Evolutionary conservation across 2,113 vertebrate species (phyloP).

Genomic region (Brachyhypopomus gauderio): DNA sequence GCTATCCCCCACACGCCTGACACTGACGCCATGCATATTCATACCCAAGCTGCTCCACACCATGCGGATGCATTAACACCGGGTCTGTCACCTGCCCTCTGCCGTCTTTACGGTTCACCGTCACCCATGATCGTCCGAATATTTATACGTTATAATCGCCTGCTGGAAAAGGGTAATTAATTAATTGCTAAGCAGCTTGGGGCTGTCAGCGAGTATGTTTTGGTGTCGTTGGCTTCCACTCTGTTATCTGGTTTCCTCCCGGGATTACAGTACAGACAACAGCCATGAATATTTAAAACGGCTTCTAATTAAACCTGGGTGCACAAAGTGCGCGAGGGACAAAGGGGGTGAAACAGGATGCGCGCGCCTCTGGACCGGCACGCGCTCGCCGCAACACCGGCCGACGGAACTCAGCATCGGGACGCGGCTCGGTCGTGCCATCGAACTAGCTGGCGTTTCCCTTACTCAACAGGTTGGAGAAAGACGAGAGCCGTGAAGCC

Average conservation of each 20-base stretch:
- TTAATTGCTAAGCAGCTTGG: constrained; percentile 70
- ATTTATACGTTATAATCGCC: constrained; percentile 51
- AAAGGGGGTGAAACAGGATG: constrained; percentile 65
- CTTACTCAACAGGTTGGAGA: constrained; percentile 52
- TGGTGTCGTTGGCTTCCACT: constrained; percentile 64
- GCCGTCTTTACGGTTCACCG: constrained; percentile 46
- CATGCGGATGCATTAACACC: constrained; percentile 68
- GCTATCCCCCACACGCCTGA: constrained; percentile 63
- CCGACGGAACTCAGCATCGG: constrained; percentile 50
- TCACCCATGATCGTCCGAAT: constrained; percentile 42
- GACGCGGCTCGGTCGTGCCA: constrained; percentile 35
- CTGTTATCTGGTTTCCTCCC: constrained; percentile 66
- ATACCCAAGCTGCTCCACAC: constrained; percentile 62
- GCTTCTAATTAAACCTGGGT: constrained; percentile 77
- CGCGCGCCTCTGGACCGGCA: constrained; percentile 52
- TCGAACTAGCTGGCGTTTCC: constrained; percentile 50
- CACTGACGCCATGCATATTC: constrained; percentile 72
- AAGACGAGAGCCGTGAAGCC: constrained; percentile 25
- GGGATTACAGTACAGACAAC: constrained; percentile 70
- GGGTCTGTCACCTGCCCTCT: constrained; percentile 60
- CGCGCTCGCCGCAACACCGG: constrained; percentile 44
- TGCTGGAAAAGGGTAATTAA: constrained; percentile 63
- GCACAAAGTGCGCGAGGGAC: constrained; percentile 58
- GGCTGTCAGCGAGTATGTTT: constrained; percentile 72
- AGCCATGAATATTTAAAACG: constrained; percentile 77